These are phyloP conservation scores for Acropora tenuis DNA, from an alignment of 64 coral and sea anemone species.

Conservation along the genomic window DNA sequence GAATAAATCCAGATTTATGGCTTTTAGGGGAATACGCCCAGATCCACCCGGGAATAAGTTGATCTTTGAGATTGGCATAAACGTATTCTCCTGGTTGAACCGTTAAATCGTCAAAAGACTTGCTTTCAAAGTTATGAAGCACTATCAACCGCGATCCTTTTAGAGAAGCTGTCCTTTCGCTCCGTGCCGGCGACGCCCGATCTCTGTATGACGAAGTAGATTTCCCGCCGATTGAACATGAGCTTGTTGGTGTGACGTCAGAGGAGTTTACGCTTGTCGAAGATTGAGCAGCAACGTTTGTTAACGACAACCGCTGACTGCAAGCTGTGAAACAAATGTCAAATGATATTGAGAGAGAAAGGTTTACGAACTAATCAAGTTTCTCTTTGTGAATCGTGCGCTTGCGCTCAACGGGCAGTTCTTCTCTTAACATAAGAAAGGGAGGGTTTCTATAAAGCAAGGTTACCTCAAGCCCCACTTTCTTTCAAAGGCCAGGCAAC, in stretches of 20 bases:
- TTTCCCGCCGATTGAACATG: constrained; percentile 68
- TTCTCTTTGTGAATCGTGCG: no score
- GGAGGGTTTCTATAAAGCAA: no score
- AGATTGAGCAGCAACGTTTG: constrained; percentile 28
- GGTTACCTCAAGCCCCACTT: no score
- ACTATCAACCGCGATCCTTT: constrained; percentile 82
- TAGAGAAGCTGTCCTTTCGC: constrained; percentile 60
- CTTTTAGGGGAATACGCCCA: constrained; percentile 86
- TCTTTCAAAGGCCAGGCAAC: no score
- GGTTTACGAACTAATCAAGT: not conserved
- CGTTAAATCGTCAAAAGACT: constrained; percentile 82
- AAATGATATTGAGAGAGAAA: not conserved
- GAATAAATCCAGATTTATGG: constrained; percentile 86
- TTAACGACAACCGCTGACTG: constrained; percentile 37
- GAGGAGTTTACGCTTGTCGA: constrained; percentile 49
- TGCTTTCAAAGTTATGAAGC: constrained; percentile 80
- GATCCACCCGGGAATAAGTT: constrained; percentile 81
- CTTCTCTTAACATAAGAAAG: no score
- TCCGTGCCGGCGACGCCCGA: constrained; percentile 60
- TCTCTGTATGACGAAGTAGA: constrained; percentile 55
- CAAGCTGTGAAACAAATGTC: constrained; percentile 19
- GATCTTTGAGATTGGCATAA: constrained; percentile 92
- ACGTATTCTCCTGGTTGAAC: constrained; percentile 83
- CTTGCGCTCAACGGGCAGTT: no score
- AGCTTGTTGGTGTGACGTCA: constrained; percentile 75